Evolutionary conservation across 2,888 invertebrate species (phyloP).

Genomic region (Caenorhabditis uteleia): DNA sequence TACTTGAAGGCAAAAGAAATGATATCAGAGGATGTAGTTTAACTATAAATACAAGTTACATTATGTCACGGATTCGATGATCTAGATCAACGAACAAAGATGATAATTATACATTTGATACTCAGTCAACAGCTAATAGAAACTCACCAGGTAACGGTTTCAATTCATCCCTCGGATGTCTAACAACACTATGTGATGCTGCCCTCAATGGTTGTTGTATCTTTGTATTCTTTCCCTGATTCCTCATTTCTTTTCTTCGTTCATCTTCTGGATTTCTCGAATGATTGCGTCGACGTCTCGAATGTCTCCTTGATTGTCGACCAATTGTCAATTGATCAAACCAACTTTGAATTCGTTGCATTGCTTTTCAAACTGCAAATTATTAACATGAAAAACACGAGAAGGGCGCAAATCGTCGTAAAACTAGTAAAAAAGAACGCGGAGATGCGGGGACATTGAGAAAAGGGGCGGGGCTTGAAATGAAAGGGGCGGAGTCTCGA

Average conservation of each 20-base stretch:
- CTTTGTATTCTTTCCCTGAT: no score
- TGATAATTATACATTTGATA: no score
- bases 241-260: slow-evolving; percentile 4
- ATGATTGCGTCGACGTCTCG: slow-evolving; percentile 31
- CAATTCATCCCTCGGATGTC: slow-evolving; percentile 23
- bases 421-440: not conserved
- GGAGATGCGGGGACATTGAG: not conserved
- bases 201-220: slow-evolving; percentile 27
- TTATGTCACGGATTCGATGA: no score
- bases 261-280: slow-evolving; percentile 21
- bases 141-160: slow-evolving; percentile 36
- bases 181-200: slow-evolving; percentile 33
- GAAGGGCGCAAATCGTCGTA: slow-evolving; percentile 15
- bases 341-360: slow-evolving; percentile 54
- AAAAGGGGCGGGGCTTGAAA: not conserved
- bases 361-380: no score
- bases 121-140: no score
- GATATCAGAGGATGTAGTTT: no score
- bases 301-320: slow-evolving; percentile 37
- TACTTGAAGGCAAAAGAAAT: no score
- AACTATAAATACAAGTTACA: no score
- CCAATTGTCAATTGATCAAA: slow-evolving; percentile 52
- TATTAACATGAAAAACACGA: no score
- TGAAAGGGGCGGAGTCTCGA: no score
- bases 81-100: no score